Conservation (phyloP, 2,113 vertebrate species). For the Protobothrops flavoviridis region DNA sequence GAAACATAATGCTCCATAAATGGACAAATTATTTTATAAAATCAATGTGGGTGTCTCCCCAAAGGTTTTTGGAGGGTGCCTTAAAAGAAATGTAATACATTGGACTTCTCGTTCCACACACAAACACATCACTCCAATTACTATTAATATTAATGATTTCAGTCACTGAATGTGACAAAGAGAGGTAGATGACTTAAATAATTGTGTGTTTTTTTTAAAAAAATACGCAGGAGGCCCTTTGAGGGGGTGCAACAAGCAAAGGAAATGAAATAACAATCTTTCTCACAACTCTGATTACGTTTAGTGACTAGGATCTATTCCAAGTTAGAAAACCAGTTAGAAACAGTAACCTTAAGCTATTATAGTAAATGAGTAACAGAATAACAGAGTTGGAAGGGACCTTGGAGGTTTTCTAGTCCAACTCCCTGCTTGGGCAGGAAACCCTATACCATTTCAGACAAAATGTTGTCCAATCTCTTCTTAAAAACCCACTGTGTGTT, state of each 20-base stretch:
- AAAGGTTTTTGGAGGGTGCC: neutral
- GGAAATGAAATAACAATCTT: neutral
- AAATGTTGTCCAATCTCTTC: neutral
- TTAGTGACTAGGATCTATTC: neutral
- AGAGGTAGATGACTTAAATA: neutral
- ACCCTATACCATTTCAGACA: neutral
- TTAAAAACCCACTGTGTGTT: neutral
- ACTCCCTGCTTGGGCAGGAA: neutral
- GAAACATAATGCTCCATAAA: neutral
- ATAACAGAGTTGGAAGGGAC: neutral
- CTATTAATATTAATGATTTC: neutral
- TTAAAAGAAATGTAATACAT: neutral
- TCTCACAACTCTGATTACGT: neutral
- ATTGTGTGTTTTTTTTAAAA: neutral
- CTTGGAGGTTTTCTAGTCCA: neutral
- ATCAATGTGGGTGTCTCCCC: neutral
- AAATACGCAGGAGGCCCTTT: neutral
- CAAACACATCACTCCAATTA: neutral
- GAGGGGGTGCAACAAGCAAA: neutral
- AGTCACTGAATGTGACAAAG: neutral
- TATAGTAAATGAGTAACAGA: neutral
- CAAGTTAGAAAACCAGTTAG: neutral
- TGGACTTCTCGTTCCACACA: neutral
- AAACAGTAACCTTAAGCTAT: neutral
- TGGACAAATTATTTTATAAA: neutral